These are phyloP conservation scores for Chaetodon trifasciatus DNA, from an alignment of 2,797 vertebrate genomes.

Conservation along the genomic window DNA sequence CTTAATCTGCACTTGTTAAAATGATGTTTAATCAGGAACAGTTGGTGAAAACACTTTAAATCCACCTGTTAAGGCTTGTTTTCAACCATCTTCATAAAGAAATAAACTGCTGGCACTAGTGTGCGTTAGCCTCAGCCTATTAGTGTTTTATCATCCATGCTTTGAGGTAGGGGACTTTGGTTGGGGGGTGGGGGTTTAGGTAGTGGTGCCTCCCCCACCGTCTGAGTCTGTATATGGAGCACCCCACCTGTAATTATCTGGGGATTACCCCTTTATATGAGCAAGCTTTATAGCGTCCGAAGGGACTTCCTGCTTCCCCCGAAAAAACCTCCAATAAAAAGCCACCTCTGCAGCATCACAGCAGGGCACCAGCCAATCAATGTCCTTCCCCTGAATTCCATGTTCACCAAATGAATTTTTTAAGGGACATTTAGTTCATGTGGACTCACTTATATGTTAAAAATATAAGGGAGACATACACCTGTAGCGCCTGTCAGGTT, in stretches of 20 bases:
- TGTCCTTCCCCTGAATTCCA: slow-evolving; percentile 30
- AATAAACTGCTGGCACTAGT: slow-evolving; percentile 35
- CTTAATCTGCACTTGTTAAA: slow-evolving; percentile 8
- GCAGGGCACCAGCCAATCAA: slow-evolving; percentile 62
- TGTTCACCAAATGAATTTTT: slow-evolving; percentile 28
- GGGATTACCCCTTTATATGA: slow-evolving; percentile 79
- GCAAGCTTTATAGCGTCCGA: slow-evolving; percentile 74
- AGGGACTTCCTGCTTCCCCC: slow-evolving; percentile 69
- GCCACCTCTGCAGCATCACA: slow-evolving; percentile 60
- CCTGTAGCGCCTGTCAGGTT: slow-evolving; percentile 11
- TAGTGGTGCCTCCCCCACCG: slow-evolving; percentile 40
- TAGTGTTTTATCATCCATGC: slow-evolving; percentile 68
- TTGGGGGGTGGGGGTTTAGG: slow-evolving; percentile 21
- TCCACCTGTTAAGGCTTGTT: slow-evolving; percentile 53
- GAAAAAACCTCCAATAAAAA: slow-evolving; percentile 70
- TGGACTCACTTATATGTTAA: slow-evolving; percentile 29
- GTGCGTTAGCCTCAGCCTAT: slow-evolving; percentile 46
- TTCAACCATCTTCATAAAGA: slow-evolving; percentile 25
- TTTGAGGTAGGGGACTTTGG: slow-evolving; percentile 36
- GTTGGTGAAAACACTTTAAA: slow-evolving; percentile 25
- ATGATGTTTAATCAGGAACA: slow-evolving; percentile 15
- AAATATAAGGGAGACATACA: slow-evolving; percentile 10
- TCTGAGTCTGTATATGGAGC: slow-evolving; percentile 52
- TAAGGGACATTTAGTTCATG: slow-evolving; percentile 29
- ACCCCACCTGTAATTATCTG: slow-evolving; percentile 79